Base-by-base conservation (phyloP, 2,113 vertebrate species). In the Indicator maculatus region DNA sequence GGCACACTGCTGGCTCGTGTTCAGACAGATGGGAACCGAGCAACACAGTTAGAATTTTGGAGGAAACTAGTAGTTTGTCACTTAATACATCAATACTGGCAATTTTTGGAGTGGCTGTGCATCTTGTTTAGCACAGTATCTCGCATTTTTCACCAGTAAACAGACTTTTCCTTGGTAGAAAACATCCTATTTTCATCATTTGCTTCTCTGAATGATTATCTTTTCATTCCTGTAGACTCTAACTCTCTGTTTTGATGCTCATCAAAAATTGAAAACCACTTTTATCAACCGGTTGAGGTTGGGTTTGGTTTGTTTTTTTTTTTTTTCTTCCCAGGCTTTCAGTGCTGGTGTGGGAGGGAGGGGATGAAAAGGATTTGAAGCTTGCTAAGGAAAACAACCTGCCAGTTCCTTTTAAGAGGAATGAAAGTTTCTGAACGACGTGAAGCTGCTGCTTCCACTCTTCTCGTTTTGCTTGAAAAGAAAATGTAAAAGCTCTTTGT, bases 301-400 rank as follows among this genome's bases (percentile, higher is more conserved):
- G 24, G 50, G 11, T 52, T 52, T 47, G 45, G 4, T 14, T 55
- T 27, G 4, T 14, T 55, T 27, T 13, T 28, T 55, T 16, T 28
- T 28, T 28, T 50, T 80, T 82, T 74, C 45, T 69, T 88, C 71
- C 50, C 75, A 76, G 64, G 36, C 24, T 93, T 91, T 91, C 36
- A 2, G 12, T 2, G 16, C n/a, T n/a, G 9, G 53, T 23, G 21
- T 67, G 75, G 45, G 55, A 23, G 50, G 23, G 23, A 6, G 50
- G 23, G 23, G 12, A 52, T 52, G 50, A 26, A 52, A 88, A 36
- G 26, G 24, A 6, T 59, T 67, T 79, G 70, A 38, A 41, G 20
- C 24, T 64, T 53, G 61, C 52, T 26, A 47, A 74, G 70, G 69
- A 69, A 93, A 96, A 88, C 76, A 81, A 93, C 77, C 69, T 78